Base-by-base conservation (phyloP, 2,797 vertebrate genomes). In the Thripadectes ignobilis region DNA sequence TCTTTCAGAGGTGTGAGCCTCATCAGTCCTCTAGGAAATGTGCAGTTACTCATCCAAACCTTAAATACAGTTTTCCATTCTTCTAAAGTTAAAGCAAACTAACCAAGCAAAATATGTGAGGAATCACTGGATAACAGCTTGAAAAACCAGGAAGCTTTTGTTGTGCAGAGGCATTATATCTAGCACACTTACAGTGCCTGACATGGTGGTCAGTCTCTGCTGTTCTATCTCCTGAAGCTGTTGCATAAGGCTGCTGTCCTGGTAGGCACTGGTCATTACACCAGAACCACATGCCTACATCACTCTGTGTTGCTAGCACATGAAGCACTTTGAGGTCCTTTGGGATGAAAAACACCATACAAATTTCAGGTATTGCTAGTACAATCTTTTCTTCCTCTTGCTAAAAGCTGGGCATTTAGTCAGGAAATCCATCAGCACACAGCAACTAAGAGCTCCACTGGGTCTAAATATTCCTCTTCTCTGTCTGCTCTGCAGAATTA, bases 401-500 rank as follows among this genome's bases (percentile, higher is more conserved):
- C 71, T 79, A 30, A 78, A 89, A 89, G 62, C 43, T 75, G 88
- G 91, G 45, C 39, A 54, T 82, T 75, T 55, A 84, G 71, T 32
- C 51, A 83, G 69, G 77, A 93, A 92, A 91, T 84, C 51, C 27
- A 51, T 85, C 85, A 90, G 48, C 71, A 39, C 36, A 8, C 51
- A 68, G 82, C 81, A 95, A 69, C 76, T 36, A 66, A 93, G 81
- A 91, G 66, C 61, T 88, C 71, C 55, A 9, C 48, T 73, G 72
- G 68, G 36, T 89, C 85, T 92, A 87, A 95, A 89, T 93, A 95
- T 89, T 89, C 87, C 17, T 54, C 59, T 72, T 61, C 65, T 48
- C 67, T 91, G 82, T 78, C 93, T 95, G 78, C 82, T 92, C 75
- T 74, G 89, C 91, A 88, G 88, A 91, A 77, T 58, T 46, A 67